Conservation (phyloP, 23 tunicate genomes). For the Trididemnum nubilum region DNA sequence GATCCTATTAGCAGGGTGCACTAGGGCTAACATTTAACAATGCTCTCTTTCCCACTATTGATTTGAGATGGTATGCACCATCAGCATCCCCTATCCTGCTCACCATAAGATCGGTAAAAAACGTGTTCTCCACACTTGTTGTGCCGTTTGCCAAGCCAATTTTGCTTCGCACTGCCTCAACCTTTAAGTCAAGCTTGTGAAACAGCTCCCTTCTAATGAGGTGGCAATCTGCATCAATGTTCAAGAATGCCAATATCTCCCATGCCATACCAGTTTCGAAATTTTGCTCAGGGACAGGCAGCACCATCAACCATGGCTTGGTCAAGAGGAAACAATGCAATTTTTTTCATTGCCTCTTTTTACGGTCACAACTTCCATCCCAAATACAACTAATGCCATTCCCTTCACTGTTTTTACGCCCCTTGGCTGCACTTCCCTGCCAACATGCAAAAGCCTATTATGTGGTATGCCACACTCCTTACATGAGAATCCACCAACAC, state of each 20-base stretch:
- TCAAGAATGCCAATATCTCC: neutral
- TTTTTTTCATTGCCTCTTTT: neutral
- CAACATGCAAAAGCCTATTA: neutral
- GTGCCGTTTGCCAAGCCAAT: constrained; percentile 1
- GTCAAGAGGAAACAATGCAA: neutral
- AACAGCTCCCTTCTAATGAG: neutral
- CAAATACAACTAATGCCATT: neutral
- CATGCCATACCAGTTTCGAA: neutral
- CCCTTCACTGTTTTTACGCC: neutral
- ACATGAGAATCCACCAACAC: neutral
- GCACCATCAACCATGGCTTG: neutral
- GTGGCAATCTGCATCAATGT: neutral
- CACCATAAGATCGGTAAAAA: neutral
- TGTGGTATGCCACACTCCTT: neutral
- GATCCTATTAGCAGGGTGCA: neutral
- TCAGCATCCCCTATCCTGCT: neutral
- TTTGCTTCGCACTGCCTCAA: neutral
- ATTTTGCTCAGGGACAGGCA: constrained; percentile 9
- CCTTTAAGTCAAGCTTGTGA: neutral
- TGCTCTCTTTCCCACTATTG: neutral
- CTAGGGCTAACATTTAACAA: neutral
- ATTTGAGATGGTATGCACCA: neutral
- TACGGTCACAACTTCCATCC: neutral
- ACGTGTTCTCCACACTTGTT: neutral
- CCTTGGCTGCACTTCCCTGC: no score